Evolutionary conservation across 2,888 invertebrate species (phyloP), one percentile per base, ranked within the genome.

Genomic region (Microplitis manilae): DNA sequence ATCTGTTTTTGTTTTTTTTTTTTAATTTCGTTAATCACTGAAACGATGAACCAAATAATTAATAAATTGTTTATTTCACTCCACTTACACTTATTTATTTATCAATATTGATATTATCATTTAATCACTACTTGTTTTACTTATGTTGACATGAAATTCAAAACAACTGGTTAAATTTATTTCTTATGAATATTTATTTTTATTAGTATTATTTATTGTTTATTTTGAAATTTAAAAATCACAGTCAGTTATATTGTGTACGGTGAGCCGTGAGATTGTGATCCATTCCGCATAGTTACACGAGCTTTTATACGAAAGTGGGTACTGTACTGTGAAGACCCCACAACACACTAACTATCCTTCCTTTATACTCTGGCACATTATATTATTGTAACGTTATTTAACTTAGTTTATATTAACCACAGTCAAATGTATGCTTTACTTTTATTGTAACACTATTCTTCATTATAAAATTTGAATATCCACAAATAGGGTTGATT

Each of bases 291-390:
- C 4, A 50, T 50, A 50, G 50, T 7, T 50, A 50, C 50, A 50
- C 50, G 50, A 50, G 13, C 50, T 50, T 50, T 50, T 50, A 50
- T 50, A 50, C 50, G 50, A 50, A 50, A 50, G 50, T 50, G 50
- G 13, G 50, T 50, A 50, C 50, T 50, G 50, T 50, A 13, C 13
- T 50, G 50, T 7, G 9, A 50, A 50, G 50, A 50, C 50, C 50
- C 50, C 50, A 50, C 50, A 50, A 50, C 50, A 50, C 50, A 50
- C 50, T 50, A 50, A 50, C 50, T 50, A 50, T 50, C 50, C 50
- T 50, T 50, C 50, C 50, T 50, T 8, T 50, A 50, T 50, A 13
- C 50, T 30, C 50, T 50, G 50, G 9, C 50, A 50, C 50, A 50
- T 50, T 50, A 50, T 50, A 50, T 50, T 50, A 50, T 50, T 50